Evolutionary conservation across 2,888 invertebrate genomes (phyloP).

Genomic region (Cantharis rufa): DNA sequence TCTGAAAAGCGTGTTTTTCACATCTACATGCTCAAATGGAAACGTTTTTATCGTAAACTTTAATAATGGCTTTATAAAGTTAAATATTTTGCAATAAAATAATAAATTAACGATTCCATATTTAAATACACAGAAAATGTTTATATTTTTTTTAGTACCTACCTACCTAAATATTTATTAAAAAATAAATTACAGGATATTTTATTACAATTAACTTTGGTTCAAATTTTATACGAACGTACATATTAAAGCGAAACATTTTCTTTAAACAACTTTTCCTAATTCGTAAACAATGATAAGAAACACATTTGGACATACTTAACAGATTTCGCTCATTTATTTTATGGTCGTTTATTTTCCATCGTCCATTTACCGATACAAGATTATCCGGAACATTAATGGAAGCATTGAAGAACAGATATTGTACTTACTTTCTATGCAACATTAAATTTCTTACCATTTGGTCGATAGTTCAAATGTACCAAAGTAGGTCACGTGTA

Average conservation of each 20-base stretch:
- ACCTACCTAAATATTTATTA: too few species aligned
- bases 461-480: slow-evolving; percentile 15
- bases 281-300: neutral
- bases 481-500: slow-evolving; percentile 18
- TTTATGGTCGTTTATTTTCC: slow-evolving; percentile 13
- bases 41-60: neutral
- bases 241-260: too few species aligned
- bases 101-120: too few species aligned
- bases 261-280: neutral
- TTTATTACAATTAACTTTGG: too few species aligned
- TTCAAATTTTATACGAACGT: too few species aligned
- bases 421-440: slow-evolving; percentile 17
- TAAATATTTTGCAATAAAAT: neutral
- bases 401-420: slow-evolving; percentile 15
- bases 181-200: too few species aligned
- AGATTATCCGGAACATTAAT: slow-evolving; percentile 21
- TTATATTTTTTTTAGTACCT: too few species aligned
- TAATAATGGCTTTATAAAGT: neutral
- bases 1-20: neutral
- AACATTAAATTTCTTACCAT: slow-evolving; percentile 24
- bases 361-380: slow-evolving; percentile 17
- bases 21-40: neutral
- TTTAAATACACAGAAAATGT: too few species aligned
- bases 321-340: neutral
- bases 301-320: neutral